phyloP scores from a whole-genome alignment of 2,797 vertebrate species.

The Buceros bicornis region DNA sequence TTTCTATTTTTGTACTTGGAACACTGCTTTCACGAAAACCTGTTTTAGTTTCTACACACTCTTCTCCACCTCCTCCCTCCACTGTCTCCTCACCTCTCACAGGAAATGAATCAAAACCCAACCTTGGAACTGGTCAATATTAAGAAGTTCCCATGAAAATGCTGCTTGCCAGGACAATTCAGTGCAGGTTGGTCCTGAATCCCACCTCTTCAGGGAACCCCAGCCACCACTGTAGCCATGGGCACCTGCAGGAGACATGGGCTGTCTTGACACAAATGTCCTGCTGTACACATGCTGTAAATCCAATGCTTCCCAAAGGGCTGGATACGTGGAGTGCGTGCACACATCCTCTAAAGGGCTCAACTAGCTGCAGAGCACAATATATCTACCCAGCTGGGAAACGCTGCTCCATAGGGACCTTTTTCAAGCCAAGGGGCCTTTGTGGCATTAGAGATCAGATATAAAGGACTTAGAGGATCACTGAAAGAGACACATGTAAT shows the following conservation, averaged over 20 bases:
- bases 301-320: background rate
- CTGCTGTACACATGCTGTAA: fast-evolving
- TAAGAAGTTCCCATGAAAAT: background rate
- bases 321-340: background rate
- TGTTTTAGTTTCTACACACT: background rate
- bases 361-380: background rate
- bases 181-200: background rate
- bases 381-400: background rate
- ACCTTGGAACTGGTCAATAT: background rate
- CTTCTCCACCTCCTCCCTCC: background rate
- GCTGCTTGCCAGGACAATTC: background rate
- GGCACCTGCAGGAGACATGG: background rate
- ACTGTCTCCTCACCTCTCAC: background rate
- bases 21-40: background rate
- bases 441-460: background rate
- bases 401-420: fast-evolving
- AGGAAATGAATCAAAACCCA: background rate
- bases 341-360: background rate
- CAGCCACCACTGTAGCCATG: fast-evolving
- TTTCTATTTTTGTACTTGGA: background rate
- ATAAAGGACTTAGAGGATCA: background rate
- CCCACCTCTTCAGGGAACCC: background rate
- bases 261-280: background rate
- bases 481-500: background rate
- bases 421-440: background rate